Percentiles rank a stretch among this genome's conserved stretches.
phyloP scores from a whole-genome alignment of 2,113 vertebrate species.

The Cyprinodon tularosa region DNA sequence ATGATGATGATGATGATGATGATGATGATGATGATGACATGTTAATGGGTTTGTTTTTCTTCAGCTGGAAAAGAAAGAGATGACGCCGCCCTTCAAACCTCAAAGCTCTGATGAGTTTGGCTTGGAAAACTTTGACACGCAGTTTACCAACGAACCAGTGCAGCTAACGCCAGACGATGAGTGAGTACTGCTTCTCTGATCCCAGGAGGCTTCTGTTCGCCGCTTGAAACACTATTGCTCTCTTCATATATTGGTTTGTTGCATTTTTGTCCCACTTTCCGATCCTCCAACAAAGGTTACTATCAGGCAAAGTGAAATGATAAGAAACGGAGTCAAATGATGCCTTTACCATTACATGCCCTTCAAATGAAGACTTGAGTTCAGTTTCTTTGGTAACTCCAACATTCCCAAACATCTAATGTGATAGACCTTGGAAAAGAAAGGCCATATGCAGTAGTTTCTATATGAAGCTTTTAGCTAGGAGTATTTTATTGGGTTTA shows the following conservation, averaged over 20 bases:
- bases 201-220: background rate
- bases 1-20: background rate
- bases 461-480: background rate
- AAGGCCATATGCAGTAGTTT: background rate
- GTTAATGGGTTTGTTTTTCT: conserved; percentile 26
- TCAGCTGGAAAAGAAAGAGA: conserved; percentile 97
- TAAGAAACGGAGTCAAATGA: background rate
- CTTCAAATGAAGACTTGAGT: no score
- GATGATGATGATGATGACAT: background rate
- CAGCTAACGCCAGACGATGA: conserved; percentile 97
- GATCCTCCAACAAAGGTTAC: background rate
- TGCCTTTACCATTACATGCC: no score
- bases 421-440: background rate
- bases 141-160: conserved; percentile 99
- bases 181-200: conserved; percentile 75
- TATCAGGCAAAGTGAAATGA: background rate
- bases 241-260: background rate
- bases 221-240: background rate
- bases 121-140: conserved; percentile 97
- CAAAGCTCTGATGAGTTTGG: conserved; percentile 97
- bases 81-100: conserved; percentile 92
- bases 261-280: background rate
- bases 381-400: no score
- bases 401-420: background rate
- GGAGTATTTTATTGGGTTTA: no score